A percentile compares a stretch with the other conserved stretches of the same genome.
These are phyloP conservation scores for Pemphredon lugubris DNA, from an alignment of 2,888 invertebrate genomes.

Conservation along the genomic window DNA sequence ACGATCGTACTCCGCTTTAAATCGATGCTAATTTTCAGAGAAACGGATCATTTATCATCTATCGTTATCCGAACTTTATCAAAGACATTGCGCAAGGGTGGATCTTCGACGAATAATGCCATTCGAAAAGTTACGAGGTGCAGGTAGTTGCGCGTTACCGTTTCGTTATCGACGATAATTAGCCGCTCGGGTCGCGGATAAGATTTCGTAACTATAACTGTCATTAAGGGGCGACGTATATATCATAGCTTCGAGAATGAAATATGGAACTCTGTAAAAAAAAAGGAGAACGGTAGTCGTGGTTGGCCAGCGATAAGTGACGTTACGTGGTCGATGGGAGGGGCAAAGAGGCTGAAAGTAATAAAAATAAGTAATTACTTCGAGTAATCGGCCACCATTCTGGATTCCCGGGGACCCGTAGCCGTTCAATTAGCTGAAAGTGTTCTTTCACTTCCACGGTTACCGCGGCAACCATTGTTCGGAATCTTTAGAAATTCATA, in stretches of 20 bases:
- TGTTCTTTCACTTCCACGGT: constrained; percentile 56
- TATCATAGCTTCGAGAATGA: constrained; percentile 14
- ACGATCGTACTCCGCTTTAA: background rate
- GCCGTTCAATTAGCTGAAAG: constrained; percentile 80
- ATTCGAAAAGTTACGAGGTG: background rate
- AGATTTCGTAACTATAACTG: background rate
- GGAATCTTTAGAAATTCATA: constrained; percentile 44
- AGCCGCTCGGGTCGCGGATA: background rate
- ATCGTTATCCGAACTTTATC: background rate
- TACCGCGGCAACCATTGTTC: constrained; percentile 54
- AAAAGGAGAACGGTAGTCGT: constrained; percentile 27
- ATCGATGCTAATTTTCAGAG: background rate
- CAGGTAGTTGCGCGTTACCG: background rate
- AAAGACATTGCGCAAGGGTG: background rate
- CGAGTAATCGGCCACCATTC: constrained; percentile 73
- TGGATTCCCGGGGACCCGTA: constrained; percentile 62
- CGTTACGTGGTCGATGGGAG: constrained; percentile 45
- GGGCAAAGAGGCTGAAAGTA: constrained; percentile 73
- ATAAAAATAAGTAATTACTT: constrained; percentile 80
- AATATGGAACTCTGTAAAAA: constrained; percentile 31
- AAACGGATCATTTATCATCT: background rate
- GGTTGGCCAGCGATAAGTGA: constrained; percentile 62
- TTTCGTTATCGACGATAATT: background rate
- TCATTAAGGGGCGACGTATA: background rate
- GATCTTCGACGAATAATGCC: background rate